phyloP scores from a whole-genome alignment of 2,797 vertebrate genomes.

The Galagoides demidoff region DNA sequence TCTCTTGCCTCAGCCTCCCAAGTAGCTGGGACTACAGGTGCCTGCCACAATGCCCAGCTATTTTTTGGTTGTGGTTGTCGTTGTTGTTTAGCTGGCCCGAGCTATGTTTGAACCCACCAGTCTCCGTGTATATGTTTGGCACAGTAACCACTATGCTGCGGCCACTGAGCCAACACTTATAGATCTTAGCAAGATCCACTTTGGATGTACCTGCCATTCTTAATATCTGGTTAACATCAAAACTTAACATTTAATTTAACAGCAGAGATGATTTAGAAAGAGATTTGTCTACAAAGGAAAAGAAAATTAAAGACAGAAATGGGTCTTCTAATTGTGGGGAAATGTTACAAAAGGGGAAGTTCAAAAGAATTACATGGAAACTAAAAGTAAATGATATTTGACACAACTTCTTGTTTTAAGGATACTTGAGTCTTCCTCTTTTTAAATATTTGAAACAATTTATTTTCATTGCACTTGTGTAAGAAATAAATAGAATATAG shows the following conservation, averaged over 20 bases:
- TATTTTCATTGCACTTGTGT: background rate
- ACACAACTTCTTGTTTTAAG: slow-evolving; percentile 31
- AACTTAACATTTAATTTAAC: background rate
- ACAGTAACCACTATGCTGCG: no score
- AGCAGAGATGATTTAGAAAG: background rate
- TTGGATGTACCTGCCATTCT: background rate
- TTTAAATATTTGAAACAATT: slow-evolving; percentile 2
- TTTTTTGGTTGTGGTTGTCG: no score
- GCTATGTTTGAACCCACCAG: no score
- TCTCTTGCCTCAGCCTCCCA: no score
- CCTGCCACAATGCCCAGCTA: no score
- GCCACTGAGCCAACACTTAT: background rate
- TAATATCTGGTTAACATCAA: slow-evolving; percentile 7
- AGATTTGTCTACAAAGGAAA: background rate
- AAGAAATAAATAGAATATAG: background rate
- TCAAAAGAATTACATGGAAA: background rate
- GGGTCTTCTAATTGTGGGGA: background rate
- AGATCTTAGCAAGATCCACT: background rate
- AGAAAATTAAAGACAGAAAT: background rate
- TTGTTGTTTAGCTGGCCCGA: no score
- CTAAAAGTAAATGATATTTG: background rate
- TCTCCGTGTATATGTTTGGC: no score
- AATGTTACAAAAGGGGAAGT: background rate
- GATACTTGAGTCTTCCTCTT: background rate
- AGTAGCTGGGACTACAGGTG: no score